Percentiles rank a stretch among this genome's conserved stretches.
phyloP scores from a whole-genome alignment of 2,797 vertebrate genomes.

The Xenops minutus region DNA sequence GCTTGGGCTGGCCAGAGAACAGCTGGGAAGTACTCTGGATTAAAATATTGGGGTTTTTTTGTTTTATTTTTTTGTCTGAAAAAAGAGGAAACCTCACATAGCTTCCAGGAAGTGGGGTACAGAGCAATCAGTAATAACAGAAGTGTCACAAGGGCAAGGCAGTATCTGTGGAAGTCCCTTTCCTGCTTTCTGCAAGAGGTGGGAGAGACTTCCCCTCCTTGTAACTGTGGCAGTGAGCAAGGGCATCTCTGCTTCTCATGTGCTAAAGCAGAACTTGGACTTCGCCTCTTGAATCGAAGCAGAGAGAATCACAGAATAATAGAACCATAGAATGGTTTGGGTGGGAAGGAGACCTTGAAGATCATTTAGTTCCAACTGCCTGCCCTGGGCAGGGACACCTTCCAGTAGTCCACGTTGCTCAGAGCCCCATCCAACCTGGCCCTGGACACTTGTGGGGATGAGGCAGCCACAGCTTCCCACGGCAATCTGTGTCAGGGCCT shows the following conservation, averaged over 20 bases:
- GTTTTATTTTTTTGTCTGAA: neutral
- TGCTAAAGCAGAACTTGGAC: neutral
- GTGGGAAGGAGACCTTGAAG: neutral
- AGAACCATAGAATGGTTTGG: neutral
- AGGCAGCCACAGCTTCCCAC: neutral
- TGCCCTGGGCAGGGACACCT: neutral
- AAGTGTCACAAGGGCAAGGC: neutral
- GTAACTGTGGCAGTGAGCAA: neutral
- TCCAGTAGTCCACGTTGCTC: accelerated
- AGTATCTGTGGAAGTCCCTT: neutral
- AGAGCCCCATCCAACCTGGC: accelerated
- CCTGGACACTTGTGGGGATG: neutral
- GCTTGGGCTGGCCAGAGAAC: neutral
- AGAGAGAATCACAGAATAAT: neutral
- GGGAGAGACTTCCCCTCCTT: accelerated
- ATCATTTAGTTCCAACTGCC: neutral
- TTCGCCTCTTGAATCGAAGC: neutral
- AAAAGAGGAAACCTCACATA: neutral
- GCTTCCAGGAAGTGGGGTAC: neutral
- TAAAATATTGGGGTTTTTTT: neutral
- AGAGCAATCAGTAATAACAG: neutral
- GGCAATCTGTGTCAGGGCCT: neutral
- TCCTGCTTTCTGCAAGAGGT: accelerated
- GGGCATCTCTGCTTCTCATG: accelerated
- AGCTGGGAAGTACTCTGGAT: neutral